Evolutionary conservation across 2,888 invertebrate species (phyloP).

Genomic region (Trachelus iudaicus): DNA sequence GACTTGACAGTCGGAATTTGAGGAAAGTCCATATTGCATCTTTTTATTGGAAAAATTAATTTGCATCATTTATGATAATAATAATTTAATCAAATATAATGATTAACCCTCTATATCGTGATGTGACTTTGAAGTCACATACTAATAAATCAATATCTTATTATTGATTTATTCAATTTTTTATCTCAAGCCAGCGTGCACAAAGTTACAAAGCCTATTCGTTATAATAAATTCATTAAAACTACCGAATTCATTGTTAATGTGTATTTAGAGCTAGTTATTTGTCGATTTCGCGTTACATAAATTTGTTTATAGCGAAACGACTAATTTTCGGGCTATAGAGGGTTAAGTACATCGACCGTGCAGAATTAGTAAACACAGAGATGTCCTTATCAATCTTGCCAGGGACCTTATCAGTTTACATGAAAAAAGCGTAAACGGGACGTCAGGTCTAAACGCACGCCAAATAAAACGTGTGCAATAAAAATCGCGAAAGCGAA

Average conservation of each 20-base stretch:
- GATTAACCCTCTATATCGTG: background rate
- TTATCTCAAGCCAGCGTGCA: background rate
- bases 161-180: too few relatives aligned
- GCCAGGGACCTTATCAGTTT: background rate
- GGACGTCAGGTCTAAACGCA: background rate
- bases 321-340: too few relatives aligned
- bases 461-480: background rate
- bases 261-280: too few relatives aligned
- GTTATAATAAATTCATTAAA: background rate
- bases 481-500: background rate
- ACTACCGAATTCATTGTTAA: too few relatives aligned
- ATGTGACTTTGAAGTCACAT: too few relatives aligned
- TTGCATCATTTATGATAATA: background rate
- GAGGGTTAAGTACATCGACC: background rate
- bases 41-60: background rate
- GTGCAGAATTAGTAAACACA: background rate
- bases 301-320: too few relatives aligned
- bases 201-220: background rate
- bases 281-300: too few relatives aligned
- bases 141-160: too few relatives aligned
- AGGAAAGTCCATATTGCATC: background rate
- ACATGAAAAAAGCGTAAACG: background rate
- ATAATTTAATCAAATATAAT: background rate
- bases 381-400: background rate
- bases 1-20: background rate